Evolutionary conservation across 2,113 vertebrate genomes (phyloP).

Genomic region (Dryoscopus gambensis): DNA sequence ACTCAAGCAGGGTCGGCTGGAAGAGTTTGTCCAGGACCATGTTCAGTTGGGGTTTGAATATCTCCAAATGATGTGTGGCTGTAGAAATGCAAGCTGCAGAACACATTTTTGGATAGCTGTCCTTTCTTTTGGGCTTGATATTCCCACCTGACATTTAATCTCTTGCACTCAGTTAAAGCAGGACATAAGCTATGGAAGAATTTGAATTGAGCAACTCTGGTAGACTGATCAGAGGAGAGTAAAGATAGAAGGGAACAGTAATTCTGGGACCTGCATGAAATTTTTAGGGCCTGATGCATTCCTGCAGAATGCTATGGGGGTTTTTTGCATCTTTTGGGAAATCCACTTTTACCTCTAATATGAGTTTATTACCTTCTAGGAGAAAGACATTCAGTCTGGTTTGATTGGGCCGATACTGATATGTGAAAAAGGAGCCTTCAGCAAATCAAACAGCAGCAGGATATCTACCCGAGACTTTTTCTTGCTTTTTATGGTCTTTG

Average conservation of each 20-base stretch:
- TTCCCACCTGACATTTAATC: not conserved
- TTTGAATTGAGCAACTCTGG: not conserved
- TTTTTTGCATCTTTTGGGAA: not conserved
- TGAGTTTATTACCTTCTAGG: conserved; percentile 71
- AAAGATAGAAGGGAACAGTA: not conserved
- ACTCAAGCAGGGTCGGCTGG: not conserved
- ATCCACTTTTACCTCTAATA: not conserved
- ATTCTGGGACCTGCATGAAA: not conserved
- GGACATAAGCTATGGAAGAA: not conserved
- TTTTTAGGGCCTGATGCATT: not conserved
- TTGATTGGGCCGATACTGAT: conserved; percentile 91
- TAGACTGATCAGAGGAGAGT: not conserved
- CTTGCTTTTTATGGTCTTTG: conserved; percentile 92
- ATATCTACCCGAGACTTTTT: conserved; percentile 77
- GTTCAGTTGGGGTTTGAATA: not conserved
- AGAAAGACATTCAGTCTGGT: conserved; percentile 89
- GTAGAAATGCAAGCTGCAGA: not conserved
- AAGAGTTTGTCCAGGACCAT: not conserved
- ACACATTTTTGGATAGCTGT: not conserved
- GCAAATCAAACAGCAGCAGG: not conserved
- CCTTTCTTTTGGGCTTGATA: not conserved
- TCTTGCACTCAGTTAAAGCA: not conserved
- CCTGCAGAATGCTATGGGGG: rapidly evolving
- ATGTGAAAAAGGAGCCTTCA: conserved; percentile 82
- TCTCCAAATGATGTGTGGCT: not conserved